Conservation (phyloP, 1,140 invertebrate species). For the Calephelis virginiensis region DNA sequence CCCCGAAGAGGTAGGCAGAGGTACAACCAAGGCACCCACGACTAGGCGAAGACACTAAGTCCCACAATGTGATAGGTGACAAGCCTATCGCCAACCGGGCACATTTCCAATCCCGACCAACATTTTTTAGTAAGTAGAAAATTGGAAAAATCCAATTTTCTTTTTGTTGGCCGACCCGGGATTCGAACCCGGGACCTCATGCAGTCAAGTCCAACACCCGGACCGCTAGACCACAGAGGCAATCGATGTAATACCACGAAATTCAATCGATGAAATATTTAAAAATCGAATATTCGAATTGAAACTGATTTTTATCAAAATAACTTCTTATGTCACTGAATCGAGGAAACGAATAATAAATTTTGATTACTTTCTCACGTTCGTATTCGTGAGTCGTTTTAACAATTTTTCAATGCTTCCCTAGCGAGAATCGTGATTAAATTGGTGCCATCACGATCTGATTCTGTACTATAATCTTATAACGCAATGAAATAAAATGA, state of each 20-base stretch:
- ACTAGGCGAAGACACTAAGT: too few species aligned
- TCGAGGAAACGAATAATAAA: constrained; percentile 71
- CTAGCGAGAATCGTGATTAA: constrained; percentile 55
- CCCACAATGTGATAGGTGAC: too few species aligned
- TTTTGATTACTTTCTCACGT: constrained; percentile 74
- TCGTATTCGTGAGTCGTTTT: constrained; percentile 68
- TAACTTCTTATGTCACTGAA: constrained; percentile 55
- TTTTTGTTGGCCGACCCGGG: too few species aligned
- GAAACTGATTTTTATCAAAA: constrained; percentile 46
- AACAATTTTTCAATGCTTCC: constrained; percentile 58
- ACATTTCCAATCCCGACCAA: too few species aligned
- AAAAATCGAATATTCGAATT: constrained; percentile 45
- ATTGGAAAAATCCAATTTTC: too few species aligned
- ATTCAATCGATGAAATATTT: constrained; percentile 25
- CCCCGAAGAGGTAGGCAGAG: too few species aligned
- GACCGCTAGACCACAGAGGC: too few species aligned
- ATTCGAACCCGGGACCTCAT: too few species aligned
- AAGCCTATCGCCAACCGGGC: too few species aligned
- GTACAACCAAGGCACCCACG: too few species aligned
- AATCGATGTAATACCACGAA: neutral
- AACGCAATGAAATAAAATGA: constrained; percentile 24
- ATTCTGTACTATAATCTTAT: constrained; percentile 36
- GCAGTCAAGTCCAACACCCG: too few species aligned
- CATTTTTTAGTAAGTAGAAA: too few species aligned
- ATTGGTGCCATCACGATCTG: constrained; percentile 47